These are phyloP conservation scores for Drosophila emarginata DNA, from an alignment of 2,888 invertebrate species.

Conservation along the genomic window DNA sequence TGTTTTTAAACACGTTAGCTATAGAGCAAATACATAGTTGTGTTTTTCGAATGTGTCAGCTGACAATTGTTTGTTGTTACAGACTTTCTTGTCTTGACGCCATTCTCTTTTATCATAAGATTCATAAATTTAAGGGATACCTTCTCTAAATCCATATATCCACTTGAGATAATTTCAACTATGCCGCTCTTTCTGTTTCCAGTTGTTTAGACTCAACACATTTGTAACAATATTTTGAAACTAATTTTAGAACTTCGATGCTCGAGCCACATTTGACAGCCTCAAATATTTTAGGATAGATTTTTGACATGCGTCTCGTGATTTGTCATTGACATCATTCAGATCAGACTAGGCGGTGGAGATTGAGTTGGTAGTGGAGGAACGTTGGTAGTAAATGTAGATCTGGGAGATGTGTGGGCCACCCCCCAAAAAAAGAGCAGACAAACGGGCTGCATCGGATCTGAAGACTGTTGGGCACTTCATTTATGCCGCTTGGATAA, in stretches of 20 bases:
- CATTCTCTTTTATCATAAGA: slow-evolving; percentile 61
- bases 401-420: slow-evolving; percentile 7
- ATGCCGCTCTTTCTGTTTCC: slow-evolving; percentile 48
- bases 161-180: slow-evolving; percentile 58
- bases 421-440: slow-evolving; percentile 48
- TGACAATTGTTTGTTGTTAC: slow-evolving; percentile 31
- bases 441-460: slow-evolving; percentile 66
- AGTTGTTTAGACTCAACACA: slow-evolving; percentile 80
- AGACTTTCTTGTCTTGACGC: slow-evolving; percentile 27
- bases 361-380: background rate
- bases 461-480: slow-evolving; percentile 57
- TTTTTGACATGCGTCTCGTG: slow-evolving; percentile 80
- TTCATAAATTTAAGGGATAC: slow-evolving; percentile 58
- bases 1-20: background rate
- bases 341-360: slow-evolving; percentile 34
- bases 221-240: slow-evolving; percentile 81
- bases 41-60: background rate
- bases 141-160: slow-evolving; percentile 26
- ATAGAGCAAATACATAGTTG: background rate
- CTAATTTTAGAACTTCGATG: slow-evolving; percentile 76
- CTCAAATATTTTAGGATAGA: slow-evolving; percentile 79
- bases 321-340: slow-evolving; percentile 81
- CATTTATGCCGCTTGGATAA: slow-evolving; percentile 74
- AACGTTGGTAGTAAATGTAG: background rate
- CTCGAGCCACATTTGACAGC: slow-evolving; percentile 72